phyloP scores from a whole-genome alignment of 2,113 vertebrate genomes.

The Cryptomyrus ogoouensis region DNA sequence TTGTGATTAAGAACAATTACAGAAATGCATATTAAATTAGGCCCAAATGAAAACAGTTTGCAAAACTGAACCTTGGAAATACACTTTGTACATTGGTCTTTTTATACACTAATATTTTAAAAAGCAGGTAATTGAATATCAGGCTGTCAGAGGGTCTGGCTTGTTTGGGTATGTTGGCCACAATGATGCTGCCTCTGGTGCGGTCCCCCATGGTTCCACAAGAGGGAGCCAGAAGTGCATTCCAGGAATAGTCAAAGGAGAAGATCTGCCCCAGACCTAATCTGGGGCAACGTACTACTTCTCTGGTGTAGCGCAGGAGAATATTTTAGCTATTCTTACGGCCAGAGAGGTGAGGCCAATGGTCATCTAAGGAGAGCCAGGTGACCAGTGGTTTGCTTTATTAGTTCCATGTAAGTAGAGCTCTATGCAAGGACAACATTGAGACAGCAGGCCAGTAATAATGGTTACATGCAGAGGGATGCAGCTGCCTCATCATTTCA shows the following conservation, averaged over 20 bases:
- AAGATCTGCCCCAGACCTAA: background rate
- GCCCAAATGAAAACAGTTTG: background rate
- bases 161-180: background rate
- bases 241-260: background rate
- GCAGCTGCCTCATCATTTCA: background rate
- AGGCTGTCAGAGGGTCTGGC: background rate
- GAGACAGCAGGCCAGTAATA: background rate
- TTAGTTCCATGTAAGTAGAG: background rate
- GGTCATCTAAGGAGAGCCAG: background rate
- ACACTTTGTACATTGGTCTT: background rate
- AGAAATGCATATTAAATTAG: background rate
- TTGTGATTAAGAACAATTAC: background rate
- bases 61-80: background rate
- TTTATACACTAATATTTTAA: background rate
- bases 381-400: background rate
- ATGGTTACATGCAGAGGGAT: background rate
- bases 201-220: background rate
- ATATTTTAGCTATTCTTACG: background rate
- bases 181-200: background rate
- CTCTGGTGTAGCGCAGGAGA: background rate
- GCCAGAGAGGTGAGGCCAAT: background rate
- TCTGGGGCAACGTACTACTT: background rate
- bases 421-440: background rate
- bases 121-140: background rate
- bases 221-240: background rate